Conservation (phyloP, 2,797 vertebrate genomes). For the Rhynchotus rufescens region DNA sequence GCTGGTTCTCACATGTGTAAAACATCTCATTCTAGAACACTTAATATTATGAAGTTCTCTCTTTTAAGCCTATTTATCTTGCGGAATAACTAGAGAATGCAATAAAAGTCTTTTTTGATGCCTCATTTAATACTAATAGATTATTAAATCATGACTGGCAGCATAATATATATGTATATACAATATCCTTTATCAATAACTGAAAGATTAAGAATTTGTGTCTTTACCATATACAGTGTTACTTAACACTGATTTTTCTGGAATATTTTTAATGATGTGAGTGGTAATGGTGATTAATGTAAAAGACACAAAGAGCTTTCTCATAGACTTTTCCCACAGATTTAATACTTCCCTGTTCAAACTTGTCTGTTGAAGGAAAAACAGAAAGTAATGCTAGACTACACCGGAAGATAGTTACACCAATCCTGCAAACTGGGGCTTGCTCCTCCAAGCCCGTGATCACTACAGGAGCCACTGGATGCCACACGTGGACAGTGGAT, state of each 20-base stretch:
- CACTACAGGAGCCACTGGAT: neutral
- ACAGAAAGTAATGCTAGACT: slow-evolving; percentile 13
- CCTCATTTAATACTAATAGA: neutral
- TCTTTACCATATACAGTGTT: neutral
- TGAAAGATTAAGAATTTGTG: slow-evolving; percentile 1
- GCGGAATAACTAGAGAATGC: neutral
- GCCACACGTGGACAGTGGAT: neutral
- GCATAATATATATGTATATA: neutral
- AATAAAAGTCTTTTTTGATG: neutral
- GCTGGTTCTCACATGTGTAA: neutral
- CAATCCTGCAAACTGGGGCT: neutral
- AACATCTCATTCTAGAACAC: neutral
- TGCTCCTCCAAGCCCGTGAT: fast-evolving
- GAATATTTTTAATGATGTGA: slow-evolving; percentile 46
- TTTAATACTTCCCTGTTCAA: slow-evolving; percentile 61
- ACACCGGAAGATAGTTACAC: neutral
- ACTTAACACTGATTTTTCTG: slow-evolving; percentile 47
- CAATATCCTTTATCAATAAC: neutral
- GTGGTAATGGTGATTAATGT: slow-evolving; percentile 43
- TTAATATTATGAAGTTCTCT: neutral
- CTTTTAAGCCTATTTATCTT: neutral
- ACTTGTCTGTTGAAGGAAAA: slow-evolving; percentile 37
- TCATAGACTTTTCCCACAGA: slow-evolving; percentile 40
- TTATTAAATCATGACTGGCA: neutral
- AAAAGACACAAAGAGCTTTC: slow-evolving; percentile 48